These are phyloP conservation scores for Punctoribates punctum DNA, from an alignment of 2,888 invertebrate species.

Conservation along the genomic window DNA sequence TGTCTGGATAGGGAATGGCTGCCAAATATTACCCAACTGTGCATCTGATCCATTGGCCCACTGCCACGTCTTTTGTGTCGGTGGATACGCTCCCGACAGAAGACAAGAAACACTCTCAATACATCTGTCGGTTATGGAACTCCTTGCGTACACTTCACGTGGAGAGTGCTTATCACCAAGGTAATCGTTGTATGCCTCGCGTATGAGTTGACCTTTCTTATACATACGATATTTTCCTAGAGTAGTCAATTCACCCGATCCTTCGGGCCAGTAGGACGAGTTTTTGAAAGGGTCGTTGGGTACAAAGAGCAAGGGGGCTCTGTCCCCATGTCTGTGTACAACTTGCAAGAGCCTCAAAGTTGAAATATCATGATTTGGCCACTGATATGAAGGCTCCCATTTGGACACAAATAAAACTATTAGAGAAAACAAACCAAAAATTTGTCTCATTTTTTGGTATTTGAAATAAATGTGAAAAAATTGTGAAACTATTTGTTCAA, in stretches of 20 bases:
- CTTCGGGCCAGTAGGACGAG: conserved; percentile 41
- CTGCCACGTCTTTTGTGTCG: not conserved
- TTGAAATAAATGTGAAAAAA: too few relatives aligned
- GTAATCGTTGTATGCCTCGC: conserved; percentile 28
- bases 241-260: conserved; percentile 31
- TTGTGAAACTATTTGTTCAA: too few relatives aligned
- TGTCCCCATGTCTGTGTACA: conserved; percentile 40
- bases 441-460: too few relatives aligned
- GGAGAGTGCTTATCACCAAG: conserved; percentile 19
- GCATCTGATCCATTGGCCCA: conserved; percentile 5
- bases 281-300: conserved; percentile 42
- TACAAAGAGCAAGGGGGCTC: conserved; percentile 21
- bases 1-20: conserved; percentile 37
- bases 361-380: conserved; percentile 30
- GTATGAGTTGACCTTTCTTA: conserved; percentile 37
- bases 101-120: conserved; percentile 38
- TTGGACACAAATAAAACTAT: not conserved
- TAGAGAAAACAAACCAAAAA: too few relatives aligned
- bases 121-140: conserved; percentile 35
- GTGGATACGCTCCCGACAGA: conserved; percentile 27
- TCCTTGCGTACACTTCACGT: conserved; percentile 28
- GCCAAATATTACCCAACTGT: conserved; percentile 31
- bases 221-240: conserved; percentile 41
- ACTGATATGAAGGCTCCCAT: not conserved
- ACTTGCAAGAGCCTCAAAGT: conserved; percentile 35